A percentile compares a stretch with the other conserved stretches of the same genome.
Conservation (phyloP, 2,888 invertebrate species). For the Strigamia transsilvanica region DNA sequence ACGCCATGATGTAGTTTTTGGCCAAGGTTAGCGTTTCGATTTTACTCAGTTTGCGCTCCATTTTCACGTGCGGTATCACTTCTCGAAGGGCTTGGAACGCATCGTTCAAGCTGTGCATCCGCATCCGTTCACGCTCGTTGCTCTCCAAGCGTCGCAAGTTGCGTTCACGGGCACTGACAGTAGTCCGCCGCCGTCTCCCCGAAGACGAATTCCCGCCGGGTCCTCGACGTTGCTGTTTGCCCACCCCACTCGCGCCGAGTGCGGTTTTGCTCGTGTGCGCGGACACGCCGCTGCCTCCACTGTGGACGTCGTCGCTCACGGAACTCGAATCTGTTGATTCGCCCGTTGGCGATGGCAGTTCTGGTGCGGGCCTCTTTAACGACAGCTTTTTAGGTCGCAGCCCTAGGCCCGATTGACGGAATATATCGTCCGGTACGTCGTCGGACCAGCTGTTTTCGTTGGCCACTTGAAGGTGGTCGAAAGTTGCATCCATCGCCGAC, state of each 20-base stretch:
- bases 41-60: constrained; percentile 84
- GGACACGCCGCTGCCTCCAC: constrained; percentile 24
- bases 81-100: constrained; percentile 87
- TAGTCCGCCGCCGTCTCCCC: constrained; percentile 71
- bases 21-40: constrained; percentile 88
- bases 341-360: constrained; percentile 49
- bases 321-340: constrained; percentile 54
- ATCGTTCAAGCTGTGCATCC: constrained; percentile 91
- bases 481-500: constrained; percentile 55
- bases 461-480: constrained; percentile 53
- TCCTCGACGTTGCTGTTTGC: constrained; percentile 55
- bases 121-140: constrained; percentile 88
- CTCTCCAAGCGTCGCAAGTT: constrained; percentile 87
- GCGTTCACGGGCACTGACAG: constrained; percentile 82
- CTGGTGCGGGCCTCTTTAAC: constrained; percentile 52
- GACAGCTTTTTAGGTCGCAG: constrained; percentile 53
- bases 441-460: constrained; percentile 54
- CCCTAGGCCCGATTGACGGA: constrained; percentile 54
- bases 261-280: constrained; percentile 37
- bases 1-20: constrained; percentile 88
- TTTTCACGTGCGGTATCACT: constrained; percentile 86
- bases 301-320: constrained; percentile 54
- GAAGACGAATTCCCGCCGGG: constrained; percentile 49
- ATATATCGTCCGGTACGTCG: constrained; percentile 53
- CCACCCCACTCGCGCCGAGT: constrained; percentile 55